Evolutionary conservation across 2,113 vertebrate genomes (phyloP), one percentile per base, ranked within the genome.

Genomic region (Takifugu bimaculatus): DNA sequence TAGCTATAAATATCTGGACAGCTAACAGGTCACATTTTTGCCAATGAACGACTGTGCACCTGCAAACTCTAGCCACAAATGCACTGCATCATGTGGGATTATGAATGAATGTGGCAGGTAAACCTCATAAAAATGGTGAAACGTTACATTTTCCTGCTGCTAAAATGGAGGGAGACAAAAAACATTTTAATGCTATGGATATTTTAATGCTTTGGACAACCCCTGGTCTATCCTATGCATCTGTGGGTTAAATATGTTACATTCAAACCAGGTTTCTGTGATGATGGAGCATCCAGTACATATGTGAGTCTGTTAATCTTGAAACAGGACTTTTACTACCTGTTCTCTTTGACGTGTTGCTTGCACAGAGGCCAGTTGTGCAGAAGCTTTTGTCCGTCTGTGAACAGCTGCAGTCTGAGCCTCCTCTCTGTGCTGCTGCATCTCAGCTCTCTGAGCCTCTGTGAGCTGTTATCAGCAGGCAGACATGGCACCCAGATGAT

Each of bases 341-440:
- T 88, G 84, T 52, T 91, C 81, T 50, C 82, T 88, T 14, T 84
- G 71, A 12, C 88, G 75, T 61, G 91, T 70, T 5, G 62, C 72
- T 57, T 88, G 84, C 32, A 89, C 74, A 1, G 56, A 54, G 43
- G 72, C 72, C 80, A 87, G 78, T 58, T 79, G 75, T n/a, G 63
- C 26, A 10, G 71, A 70, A 6, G 50, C 51, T 4, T 68, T 69
- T 10, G 67, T 1, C 57, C 62, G 68, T 39, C 28, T 87, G 20
- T 43, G 65, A 32, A 49, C 71, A 20, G 26, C 42, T 42, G 72
- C 15, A 61, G 62, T 78, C 44, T 63, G n/a, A 0, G 75, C 80
- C n/a, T 72, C 44, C 1, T 88, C 72, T 84, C 81, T 78, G 62
- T 84, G 65, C 20, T 13, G 54, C 65, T 48, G 72, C 87, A 92